Percentiles rank a stretch among this genome's conserved stretches.
phyloP scores from a whole-genome alignment of 1,140 invertebrate genomes.

The Bombus haemorrhoidalis region DNA sequence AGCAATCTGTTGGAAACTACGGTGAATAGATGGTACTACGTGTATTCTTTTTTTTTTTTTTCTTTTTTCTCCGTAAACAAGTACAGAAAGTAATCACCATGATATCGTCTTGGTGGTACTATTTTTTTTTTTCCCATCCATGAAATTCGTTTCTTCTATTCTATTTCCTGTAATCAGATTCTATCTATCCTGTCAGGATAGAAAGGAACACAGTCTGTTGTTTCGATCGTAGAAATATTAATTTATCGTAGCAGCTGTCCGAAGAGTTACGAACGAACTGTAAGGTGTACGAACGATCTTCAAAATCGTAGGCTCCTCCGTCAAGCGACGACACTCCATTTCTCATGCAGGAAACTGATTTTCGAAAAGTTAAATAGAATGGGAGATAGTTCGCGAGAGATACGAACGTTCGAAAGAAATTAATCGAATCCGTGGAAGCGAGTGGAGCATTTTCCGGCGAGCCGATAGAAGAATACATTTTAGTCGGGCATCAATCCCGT shows the following conservation, averaged over 20 bases:
- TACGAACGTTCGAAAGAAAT: background rate
- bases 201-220: no score
- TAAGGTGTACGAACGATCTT: background rate
- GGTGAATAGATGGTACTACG: background rate
- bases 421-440: conserved; percentile 1
- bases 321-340: background rate
- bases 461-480: conserved; percentile 15
- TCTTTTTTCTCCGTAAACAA: no score
- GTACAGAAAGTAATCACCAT: no score
- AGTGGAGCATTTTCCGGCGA: background rate
- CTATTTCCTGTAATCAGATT: no score
- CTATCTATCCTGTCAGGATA: no score
- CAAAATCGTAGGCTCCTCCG: background rate
- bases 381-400: background rate
- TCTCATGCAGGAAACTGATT: background rate
- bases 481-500: background rate
- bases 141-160: no score
- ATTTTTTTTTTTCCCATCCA: no score
- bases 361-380: background rate
- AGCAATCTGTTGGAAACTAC: background rate
- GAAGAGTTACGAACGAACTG: background rate
- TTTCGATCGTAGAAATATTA: background rate
- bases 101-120: no score
- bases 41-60: no score
- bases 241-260: background rate